phyloP scores from a whole-genome alignment of 1,140 invertebrate species.

The Drosophila pseudoobscura region DNA sequence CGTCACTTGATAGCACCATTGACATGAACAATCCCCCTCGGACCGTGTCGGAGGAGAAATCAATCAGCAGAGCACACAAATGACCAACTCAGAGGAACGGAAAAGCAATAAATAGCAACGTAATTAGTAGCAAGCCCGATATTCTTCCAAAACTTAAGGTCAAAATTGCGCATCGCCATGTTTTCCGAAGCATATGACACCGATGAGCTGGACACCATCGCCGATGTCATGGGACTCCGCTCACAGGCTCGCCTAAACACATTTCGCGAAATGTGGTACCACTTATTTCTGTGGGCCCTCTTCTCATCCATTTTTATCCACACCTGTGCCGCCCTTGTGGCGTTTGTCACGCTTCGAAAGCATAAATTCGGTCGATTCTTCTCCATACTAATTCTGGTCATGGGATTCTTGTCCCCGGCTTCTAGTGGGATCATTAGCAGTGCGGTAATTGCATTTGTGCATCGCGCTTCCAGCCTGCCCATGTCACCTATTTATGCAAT shows the following conservation, averaged over 20 bases:
- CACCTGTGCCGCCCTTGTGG: slow-evolving; percentile 93
- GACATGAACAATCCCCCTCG: neutral
- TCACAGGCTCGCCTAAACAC: slow-evolving; percentile 86
- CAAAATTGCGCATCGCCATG: slow-evolving; percentile 70
- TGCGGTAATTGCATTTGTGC: slow-evolving; percentile 96
- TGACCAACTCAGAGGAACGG: slow-evolving; percentile 32
- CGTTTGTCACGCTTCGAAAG: slow-evolving; percentile 94
- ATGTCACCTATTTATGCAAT: slow-evolving; percentile 96
- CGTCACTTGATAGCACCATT: neutral
- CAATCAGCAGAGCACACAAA: slow-evolving; percentile 7
- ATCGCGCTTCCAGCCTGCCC: slow-evolving; percentile 92
- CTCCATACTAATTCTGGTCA: slow-evolving; percentile 92
- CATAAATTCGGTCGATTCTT: slow-evolving; percentile 97
- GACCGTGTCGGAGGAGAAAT: neutral
- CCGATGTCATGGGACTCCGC: slow-evolving; percentile 86
- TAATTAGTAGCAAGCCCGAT: slow-evolving; percentile 6
- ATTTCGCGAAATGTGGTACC: slow-evolving; percentile 97
- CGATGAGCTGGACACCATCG: slow-evolving; percentile 87
- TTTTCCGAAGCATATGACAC: slow-evolving; percentile 84
- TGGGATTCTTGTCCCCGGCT: slow-evolving; percentile 93
- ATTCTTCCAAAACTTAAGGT: slow-evolving; percentile 15
- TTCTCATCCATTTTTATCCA: slow-evolving; percentile 97
- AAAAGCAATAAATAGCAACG: slow-evolving; percentile 66
- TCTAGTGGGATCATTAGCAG: slow-evolving; percentile 95
- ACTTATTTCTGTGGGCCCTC: slow-evolving; percentile 94